Evolutionary conservation across 2,888 invertebrate genomes (phyloP).

Genomic region (Drosophila recens): DNA sequence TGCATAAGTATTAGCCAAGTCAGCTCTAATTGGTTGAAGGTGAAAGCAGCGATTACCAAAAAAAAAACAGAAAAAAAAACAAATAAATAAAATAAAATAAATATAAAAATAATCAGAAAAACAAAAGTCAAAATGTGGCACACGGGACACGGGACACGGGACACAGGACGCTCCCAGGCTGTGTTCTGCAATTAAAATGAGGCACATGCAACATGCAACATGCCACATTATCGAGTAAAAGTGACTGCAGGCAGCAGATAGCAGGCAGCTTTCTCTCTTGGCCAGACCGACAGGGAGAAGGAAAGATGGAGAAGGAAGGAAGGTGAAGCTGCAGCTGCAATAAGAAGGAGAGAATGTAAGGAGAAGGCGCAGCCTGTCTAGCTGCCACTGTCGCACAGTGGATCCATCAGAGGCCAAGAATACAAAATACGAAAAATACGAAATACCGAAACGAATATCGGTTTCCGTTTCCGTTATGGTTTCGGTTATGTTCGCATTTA

Average conservation of each 20-base stretch:
- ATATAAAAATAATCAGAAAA: background rate
- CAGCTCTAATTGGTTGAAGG: constrained; percentile 16
- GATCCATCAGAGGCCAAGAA: no score
- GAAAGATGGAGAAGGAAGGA: no score
- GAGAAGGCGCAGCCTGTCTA: constrained; percentile 26
- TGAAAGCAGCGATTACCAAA: constrained; percentile 19
- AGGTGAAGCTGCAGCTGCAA: no score
- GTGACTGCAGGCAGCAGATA: constrained; percentile 58
- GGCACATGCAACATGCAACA: constrained; percentile 45
- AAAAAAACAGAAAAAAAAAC: background rate
- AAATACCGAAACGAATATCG: no score
- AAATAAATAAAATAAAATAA: no score
- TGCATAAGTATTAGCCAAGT: constrained; percentile 11
- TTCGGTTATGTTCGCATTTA: no score
- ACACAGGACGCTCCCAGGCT: constrained; percentile 25
- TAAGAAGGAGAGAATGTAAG: constrained; percentile 41
- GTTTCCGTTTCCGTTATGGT: no score
- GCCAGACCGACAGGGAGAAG: constrained; percentile 43
- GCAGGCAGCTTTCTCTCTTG: constrained; percentile 69
- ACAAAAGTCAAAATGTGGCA: constrained; percentile 12
- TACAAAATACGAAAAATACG: no score
- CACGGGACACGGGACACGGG: background rate
- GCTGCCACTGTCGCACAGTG: no score
- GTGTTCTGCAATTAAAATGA: constrained; percentile 81
- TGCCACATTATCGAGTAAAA: constrained; percentile 60